phyloP scores from a whole-genome alignment of 2,113 vertebrate species.

The Cynoglossus semilaevis region DNA sequence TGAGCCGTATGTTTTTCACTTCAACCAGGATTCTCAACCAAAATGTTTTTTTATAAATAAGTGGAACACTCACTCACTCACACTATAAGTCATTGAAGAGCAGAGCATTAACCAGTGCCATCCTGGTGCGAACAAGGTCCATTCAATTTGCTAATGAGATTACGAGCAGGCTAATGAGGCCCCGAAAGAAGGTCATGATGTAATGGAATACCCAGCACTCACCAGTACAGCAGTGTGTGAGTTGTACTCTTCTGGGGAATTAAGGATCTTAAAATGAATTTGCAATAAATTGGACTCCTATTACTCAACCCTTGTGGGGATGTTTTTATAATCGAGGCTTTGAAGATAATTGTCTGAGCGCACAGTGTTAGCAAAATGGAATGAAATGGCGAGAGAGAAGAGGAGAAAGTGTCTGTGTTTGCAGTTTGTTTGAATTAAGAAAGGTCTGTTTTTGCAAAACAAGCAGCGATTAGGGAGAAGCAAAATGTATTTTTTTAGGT shows the following conservation, averaged over 20 bases:
- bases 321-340: conserved; percentile 50
- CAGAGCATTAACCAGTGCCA: conserved; percentile 18
- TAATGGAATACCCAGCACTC: conserved; percentile 58
- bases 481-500: neutral
- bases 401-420: neutral
- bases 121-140: conserved; percentile 60
- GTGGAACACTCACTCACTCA: conserved; percentile 2
- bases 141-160: conserved; percentile 65
- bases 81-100: conserved; percentile 47
- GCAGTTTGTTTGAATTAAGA: no score
- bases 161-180: conserved; percentile 67
- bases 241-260: conserved; percentile 68
- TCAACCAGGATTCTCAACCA: conserved; percentile 12
- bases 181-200: conserved; percentile 70
- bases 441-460: no score
- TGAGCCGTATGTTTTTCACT: conserved; percentile 29
- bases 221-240: conserved; percentile 30
- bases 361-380: conserved; percentile 13
- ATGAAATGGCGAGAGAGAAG: neutral
- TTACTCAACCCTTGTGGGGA: conserved; percentile 52
- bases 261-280: conserved; percentile 61
- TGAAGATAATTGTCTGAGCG: conserved; percentile 24
- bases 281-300: conserved; percentile 55
- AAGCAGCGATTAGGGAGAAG: no score
- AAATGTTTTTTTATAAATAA: neutral